Conservation (phyloP, 2,888 invertebrate species). For the Chymomyza fuscimana region DNA sequence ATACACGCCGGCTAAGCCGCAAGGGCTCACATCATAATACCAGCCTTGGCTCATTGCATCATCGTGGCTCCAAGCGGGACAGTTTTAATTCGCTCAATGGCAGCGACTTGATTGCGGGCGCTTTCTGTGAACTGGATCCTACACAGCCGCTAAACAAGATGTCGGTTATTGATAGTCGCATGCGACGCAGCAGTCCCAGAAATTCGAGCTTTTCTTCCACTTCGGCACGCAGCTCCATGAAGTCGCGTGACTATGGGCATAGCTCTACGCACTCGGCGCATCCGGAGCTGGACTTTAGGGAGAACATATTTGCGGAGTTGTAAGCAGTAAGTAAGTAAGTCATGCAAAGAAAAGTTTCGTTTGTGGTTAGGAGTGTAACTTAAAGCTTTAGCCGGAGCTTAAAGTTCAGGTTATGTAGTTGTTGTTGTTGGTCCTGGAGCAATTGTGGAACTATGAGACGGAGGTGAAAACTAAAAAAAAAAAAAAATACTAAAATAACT, state of each 20-base stretch:
- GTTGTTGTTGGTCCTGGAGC: neutral
- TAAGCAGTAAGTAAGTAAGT: conserved; percentile 50
- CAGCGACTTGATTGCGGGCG: conserved; percentile 77
- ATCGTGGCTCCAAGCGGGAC: conserved; percentile 74
- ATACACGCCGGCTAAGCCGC: conserved; percentile 75
- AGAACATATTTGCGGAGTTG: conserved; percentile 79
- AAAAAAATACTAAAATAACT: neutral
- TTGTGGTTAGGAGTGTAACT: neutral
- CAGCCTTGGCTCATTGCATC: conserved; percentile 30
- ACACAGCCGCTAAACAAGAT: conserved; percentile 78
- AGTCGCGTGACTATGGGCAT: conserved; percentile 77
- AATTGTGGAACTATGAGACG: neutral
- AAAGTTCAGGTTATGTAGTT: neutral
- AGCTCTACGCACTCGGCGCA: conserved; percentile 76
- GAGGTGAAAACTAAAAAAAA: neutral
- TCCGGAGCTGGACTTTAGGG: conserved; percentile 78
- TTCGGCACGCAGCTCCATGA: conserved; percentile 78
- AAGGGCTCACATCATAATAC: conserved; percentile 69
- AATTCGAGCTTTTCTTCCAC: conserved; percentile 75
- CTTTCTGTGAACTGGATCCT: conserved; percentile 77
- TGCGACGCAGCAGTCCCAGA: conserved; percentile 74
- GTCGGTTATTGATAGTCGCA: conserved; percentile 78
- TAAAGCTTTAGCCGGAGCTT: neutral
- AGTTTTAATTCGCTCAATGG: conserved; percentile 77
- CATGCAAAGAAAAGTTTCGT: neutral